phyloP scores from a whole-genome alignment of 2,888 invertebrate genomes.

The Ganaspis brasiliensis region DNA sequence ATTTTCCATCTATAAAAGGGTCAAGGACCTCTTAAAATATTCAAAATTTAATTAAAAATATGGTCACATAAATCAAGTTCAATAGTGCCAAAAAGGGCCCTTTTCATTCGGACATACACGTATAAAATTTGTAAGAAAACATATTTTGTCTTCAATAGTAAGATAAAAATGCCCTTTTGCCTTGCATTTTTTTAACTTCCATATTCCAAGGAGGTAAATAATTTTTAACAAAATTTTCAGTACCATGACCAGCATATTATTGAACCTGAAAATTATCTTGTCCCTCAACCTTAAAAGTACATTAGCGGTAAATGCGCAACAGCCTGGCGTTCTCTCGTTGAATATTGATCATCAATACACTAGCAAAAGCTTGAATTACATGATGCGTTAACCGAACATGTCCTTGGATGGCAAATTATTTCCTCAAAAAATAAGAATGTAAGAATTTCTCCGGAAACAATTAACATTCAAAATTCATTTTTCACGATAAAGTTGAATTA shows the following conservation, averaged over 20 bases:
- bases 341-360: slow-evolving; percentile 37
- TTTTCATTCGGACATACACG: too few relatives aligned
- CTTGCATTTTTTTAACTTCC: too few relatives aligned
- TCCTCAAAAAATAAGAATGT: slow-evolving; percentile 14
- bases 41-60: too few relatives aligned
- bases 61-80: too few relatives aligned
- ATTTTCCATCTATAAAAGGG: too few relatives aligned
- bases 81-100: too few relatives aligned
- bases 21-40: too few relatives aligned
- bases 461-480: not conserved
- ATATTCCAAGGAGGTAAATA: not conserved
- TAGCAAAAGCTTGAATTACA: slow-evolving; percentile 6
- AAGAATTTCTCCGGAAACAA: not conserved
- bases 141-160: too few relatives aligned
- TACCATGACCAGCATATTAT: not conserved
- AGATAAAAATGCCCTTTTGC: too few relatives aligned
- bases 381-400: slow-evolving; percentile 1
- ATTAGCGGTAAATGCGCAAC: slow-evolving; percentile 31
- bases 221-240: not conserved
- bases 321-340: slow-evolving; percentile 20
- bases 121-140: too few relatives aligned
- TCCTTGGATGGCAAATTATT: slow-evolving; percentile 30
- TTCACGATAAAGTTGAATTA: too few relatives aligned
- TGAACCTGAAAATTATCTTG: slow-evolving; percentile 5
- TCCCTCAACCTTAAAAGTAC: slow-evolving; percentile 29